Evolutionary conservation across 1,140 invertebrate genomes (phyloP), one percentile per base, ranked within the genome.

Genomic region (Monomorium pharaonis): DNA sequence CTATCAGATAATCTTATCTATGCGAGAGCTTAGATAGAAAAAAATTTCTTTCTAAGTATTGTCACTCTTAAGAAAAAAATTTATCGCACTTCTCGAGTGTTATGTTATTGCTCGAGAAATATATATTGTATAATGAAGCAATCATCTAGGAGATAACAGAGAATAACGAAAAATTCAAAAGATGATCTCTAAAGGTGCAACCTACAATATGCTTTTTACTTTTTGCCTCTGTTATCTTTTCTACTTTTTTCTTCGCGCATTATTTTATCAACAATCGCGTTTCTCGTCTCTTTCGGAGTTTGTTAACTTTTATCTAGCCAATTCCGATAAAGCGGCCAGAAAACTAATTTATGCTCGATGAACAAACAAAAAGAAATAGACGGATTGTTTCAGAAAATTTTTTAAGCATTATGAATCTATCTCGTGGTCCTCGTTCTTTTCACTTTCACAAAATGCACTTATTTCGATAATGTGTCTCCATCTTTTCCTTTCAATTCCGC

Each of bases 111-210:
- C 18, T 77, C 12, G 24, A 30, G 21, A 27, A 49, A 63, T 1
- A 49, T 70, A 24, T 65, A 58, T 27, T n/a, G 18, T 54, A 27
- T 16, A 47, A 27, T 21, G 2, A 80, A 21, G 10, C 33, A 80
- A 37, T 67, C 6, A 67, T 67, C 44, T 49, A 30, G 2, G 7
- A 69, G 77, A 70, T 80, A 80, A 42, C 33, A 42, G n/a, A 42
- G 2, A 33, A 70, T 80, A 69, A 30, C 10, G 24, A 12, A 3
- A 44, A 3, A 67, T 24, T 69, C 12, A 80, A 3, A 27, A 14
- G 9, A 5, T 37, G 37, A 3, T 37, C 37, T 37, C 37, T 37
- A 37, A 37, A 37, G 37, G 37, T 3, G n/a, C 7, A 37, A 37
- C 7, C 37, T 37, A 37, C 37, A 37, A 37, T 37, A 7, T 37